Conservation (phyloP, 2,888 invertebrate genomes). For the Apotomis capreana region DNA sequence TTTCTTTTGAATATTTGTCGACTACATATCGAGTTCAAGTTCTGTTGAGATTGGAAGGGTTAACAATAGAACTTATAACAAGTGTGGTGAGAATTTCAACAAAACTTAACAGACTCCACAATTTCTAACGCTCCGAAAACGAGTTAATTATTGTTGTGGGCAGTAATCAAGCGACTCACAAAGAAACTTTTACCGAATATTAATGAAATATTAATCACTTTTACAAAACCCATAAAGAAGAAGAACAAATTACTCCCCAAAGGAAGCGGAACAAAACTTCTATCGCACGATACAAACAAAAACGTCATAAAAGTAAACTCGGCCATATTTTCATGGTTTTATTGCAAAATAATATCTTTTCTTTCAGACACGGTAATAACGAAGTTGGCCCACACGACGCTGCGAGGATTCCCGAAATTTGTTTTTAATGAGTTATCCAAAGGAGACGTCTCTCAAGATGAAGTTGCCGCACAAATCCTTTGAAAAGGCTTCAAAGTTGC, state of each 20-base stretch:
- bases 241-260: constrained; percentile 26
- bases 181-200: constrained; percentile 24
- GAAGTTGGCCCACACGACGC: constrained; percentile 48
- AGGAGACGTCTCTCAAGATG: constrained; percentile 58
- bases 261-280: constrained; percentile 29
- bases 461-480: constrained; percentile 59
- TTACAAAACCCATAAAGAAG: constrained; percentile 30
- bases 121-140: constrained; percentile 6
- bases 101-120: constrained; percentile 25
- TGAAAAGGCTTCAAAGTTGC: constrained; percentile 62
- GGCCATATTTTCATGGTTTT: constrained; percentile 43
- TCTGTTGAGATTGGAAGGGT: constrained; percentile 6
- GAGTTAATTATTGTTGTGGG: constrained; percentile 25
- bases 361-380: constrained; percentile 46
- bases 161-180: constrained; percentile 27
- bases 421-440: constrained; percentile 66
- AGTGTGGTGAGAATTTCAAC: constrained; percentile 24
- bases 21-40: no score
- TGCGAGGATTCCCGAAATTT: constrained; percentile 57
- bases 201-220: constrained; percentile 33
- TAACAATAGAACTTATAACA: constrained; percentile 24
- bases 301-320: constrained; percentile 39
- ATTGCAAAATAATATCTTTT: constrained; percentile 48
- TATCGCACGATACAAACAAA: constrained; percentile 30
- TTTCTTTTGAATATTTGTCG: no score